A percentile compares a stretch with the other conserved stretches of the same genome.
phyloP scores from a whole-genome alignment of 2,113 vertebrate species.

The Crypturellus undulatus region DNA sequence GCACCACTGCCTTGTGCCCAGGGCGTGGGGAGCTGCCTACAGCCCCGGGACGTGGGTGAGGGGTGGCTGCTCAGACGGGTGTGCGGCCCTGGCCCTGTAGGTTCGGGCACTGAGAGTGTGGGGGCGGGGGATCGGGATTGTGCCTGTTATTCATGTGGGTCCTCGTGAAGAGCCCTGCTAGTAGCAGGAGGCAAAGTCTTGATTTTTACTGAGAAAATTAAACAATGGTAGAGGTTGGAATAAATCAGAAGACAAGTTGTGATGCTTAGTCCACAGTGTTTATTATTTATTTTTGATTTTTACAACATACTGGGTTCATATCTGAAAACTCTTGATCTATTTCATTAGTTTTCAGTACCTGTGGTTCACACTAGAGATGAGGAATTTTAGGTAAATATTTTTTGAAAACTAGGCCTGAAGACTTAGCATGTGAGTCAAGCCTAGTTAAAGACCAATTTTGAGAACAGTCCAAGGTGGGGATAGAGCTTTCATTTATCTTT shows the following conservation, averaged over 20 bases:
- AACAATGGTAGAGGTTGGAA: not conserved
- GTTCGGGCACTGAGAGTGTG: slow-evolving; percentile 16
- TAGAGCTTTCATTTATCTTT: not conserved
- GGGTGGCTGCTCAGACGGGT: not conserved
- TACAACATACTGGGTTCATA: not conserved
- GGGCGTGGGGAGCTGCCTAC: slow-evolving; percentile 5
- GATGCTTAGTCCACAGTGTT: not conserved
- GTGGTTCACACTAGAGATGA: not conserved
- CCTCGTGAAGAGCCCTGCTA: not conserved
- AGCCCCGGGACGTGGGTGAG: not conserved
- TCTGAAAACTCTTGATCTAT: not conserved
- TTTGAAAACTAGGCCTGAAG: not conserved
- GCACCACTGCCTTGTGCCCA: not conserved
- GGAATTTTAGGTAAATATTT: not conserved
- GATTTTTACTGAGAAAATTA: not conserved
- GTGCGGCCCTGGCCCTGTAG: not conserved
- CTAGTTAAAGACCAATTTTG: not conserved
- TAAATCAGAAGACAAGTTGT: not conserved
- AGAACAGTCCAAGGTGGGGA: not conserved
- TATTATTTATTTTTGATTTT: not conserved
- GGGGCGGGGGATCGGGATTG: not conserved
- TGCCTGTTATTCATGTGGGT: not conserved
- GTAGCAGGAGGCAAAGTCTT: not conserved
- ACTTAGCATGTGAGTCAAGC: not conserved
- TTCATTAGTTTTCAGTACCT: not conserved